phyloP scores from a whole-genome alignment of 2,888 invertebrate genomes.

The Pseudeuparius sepicola region DNA sequence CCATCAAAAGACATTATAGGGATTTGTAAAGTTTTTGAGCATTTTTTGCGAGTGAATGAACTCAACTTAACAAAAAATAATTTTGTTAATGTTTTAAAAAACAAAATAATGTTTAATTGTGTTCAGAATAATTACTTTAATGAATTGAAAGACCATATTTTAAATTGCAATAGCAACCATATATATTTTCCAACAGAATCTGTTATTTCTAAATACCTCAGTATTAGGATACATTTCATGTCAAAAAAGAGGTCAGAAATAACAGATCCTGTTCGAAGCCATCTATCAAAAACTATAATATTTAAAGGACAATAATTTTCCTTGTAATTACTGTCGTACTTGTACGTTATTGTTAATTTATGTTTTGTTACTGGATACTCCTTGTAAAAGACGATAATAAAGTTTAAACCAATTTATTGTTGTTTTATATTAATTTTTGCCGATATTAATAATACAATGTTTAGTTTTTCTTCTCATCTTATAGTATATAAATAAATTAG shows the following conservation, averaged over 20 bases:
- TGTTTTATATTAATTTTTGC: too few species aligned
- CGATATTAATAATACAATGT: too few species aligned
- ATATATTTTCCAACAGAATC: constrained; percentile 9
- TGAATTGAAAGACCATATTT: background rate
- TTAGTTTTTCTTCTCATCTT: too few species aligned
- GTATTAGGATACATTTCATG: constrained; percentile 2
- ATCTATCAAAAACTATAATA: constrained; percentile 4
- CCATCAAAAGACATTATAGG: constrained; percentile 12
- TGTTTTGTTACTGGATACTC: too few species aligned
- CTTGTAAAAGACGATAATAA: too few species aligned
- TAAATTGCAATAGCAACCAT: constrained; percentile 5
- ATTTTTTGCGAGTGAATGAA: constrained; percentile 9
- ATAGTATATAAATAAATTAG: too few species aligned
- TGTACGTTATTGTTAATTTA: too few species aligned
- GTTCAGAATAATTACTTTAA: constrained; percentile 4
- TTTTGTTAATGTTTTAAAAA: constrained; percentile 1
- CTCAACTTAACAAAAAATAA: constrained; percentile 4
- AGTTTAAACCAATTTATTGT: too few species aligned
- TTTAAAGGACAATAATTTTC: too few species aligned
- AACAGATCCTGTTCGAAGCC: constrained; percentile 2
- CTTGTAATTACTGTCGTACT: too few species aligned
- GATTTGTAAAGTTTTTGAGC: constrained; percentile 12
- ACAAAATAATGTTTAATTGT: constrained; percentile 1
- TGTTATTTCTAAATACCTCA: too few species aligned
- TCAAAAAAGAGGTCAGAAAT: constrained; percentile 4